A percentile compares a stretch with the other conserved stretches of the same genome.
phyloP scores from a whole-genome alignment of 2,113 vertebrate species.

The Petroica traversi region DNA sequence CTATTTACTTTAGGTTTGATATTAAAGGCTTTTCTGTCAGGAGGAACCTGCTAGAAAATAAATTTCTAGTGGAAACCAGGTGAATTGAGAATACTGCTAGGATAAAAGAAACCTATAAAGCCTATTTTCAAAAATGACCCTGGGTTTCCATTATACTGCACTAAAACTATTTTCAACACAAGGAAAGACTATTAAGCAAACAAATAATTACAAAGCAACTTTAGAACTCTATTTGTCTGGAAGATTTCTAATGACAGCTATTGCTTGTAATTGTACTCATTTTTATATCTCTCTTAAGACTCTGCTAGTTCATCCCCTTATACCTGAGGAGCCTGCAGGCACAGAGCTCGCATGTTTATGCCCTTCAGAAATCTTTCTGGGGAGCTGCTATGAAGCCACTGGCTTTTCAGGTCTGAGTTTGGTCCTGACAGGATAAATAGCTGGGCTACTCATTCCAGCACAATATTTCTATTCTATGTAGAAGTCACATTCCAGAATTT shows the following conservation, averaged over 20 bases:
- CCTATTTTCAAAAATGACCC: not conserved
- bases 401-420: not conserved
- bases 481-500: not conserved
- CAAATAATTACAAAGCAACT: not conserved
- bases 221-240: not conserved
- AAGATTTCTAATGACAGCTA: not conserved
- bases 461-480: not conserved
- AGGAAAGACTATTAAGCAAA: not conserved
- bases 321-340: not conserved
- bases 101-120: not conserved
- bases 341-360: not conserved
- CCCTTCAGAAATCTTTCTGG: not conserved
- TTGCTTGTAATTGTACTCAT: not conserved
- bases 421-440: not conserved
- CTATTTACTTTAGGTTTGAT: not conserved
- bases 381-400: not conserved
- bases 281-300: not conserved
- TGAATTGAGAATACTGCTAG: not conserved
- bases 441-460: not conserved
- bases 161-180: not conserved
- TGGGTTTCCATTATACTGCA: not conserved
- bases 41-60: not conserved
- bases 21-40: not conserved
- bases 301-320: not conserved
- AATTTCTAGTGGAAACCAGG: not conserved